A percentile compares a stretch with the other conserved stretches of the same genome.
phyloP scores from a whole-genome alignment of 2,797 vertebrate species.

The Acanthurus leucopareius region DNA sequence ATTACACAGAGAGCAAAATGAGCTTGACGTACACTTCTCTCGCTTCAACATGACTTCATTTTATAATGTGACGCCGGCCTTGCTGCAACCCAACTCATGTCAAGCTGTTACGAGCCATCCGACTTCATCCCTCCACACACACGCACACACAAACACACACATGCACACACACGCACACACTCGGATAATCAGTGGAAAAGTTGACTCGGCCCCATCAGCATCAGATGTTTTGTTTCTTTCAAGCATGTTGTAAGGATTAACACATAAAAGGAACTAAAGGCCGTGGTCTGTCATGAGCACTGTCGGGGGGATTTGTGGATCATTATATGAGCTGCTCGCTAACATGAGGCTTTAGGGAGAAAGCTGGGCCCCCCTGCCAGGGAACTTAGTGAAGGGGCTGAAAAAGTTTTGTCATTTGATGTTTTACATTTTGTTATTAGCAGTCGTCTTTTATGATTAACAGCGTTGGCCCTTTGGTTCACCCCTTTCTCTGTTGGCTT shows the following conservation, averaged over 20 bases:
- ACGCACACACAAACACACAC: slow-evolving; percentile 10
- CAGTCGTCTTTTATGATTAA: slow-evolving; percentile 67
- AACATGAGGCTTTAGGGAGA: slow-evolving; percentile 71
- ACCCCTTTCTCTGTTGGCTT: slow-evolving; percentile 48
- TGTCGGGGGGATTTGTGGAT: slow-evolving; percentile 78
- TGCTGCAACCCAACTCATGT: slow-evolving; percentile 70
- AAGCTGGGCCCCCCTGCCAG: slow-evolving; percentile 63
- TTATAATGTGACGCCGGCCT: slow-evolving; percentile 65
- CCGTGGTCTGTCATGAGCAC: slow-evolving; percentile 75
- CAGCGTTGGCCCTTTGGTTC: slow-evolving; percentile 55
- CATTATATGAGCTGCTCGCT: slow-evolving; percentile 71
- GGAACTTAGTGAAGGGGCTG: slow-evolving; percentile 66
- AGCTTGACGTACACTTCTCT: slow-evolving; percentile 75
- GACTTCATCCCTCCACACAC: slow-evolving; percentile 36
- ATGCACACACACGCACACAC: slow-evolving; percentile 14
- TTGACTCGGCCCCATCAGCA: slow-evolving; percentile 74
- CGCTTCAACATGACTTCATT: slow-evolving; percentile 78
- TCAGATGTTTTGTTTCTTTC: slow-evolving; percentile 79
- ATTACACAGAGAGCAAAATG: slow-evolving; percentile 69
- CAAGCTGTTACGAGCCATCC: slow-evolving; percentile 65
- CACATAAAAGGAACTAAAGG: slow-evolving; percentile 81
- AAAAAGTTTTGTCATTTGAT: slow-evolving; percentile 76
- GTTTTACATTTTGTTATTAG: slow-evolving; percentile 76
- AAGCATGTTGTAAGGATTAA: slow-evolving; percentile 80
- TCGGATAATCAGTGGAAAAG: slow-evolving; percentile 76